Percentiles rank a stretch among this genome's conserved stretches.
These are phyloP conservation scores for Bombus cullumanus DNA, from an alignment of 1,140 invertebrate species.

Conservation along the genomic window DNA sequence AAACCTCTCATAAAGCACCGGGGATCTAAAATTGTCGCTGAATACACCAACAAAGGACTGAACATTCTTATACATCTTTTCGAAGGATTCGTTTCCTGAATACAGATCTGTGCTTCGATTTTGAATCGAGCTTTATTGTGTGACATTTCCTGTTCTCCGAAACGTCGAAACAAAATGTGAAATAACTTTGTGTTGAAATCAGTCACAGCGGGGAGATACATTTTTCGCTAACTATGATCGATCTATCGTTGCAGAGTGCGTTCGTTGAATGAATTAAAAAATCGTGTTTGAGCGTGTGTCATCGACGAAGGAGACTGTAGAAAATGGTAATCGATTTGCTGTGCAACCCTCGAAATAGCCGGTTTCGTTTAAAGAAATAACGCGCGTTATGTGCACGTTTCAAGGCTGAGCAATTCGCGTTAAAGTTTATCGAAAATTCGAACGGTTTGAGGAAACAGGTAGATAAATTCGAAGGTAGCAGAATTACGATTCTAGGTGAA, in stretches of 20 bases:
- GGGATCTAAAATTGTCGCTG: too few relatives aligned
- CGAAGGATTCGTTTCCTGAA: too few relatives aligned
- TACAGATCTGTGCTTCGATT: neutral
- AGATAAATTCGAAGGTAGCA: neutral
- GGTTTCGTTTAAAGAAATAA: neutral
- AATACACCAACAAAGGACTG: too few relatives aligned
- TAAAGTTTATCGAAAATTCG: neutral
- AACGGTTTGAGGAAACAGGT: neutral
- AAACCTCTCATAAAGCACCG: neutral
- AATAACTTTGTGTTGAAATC: neutral
- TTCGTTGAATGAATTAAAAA: neutral
- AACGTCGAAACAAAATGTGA: neutral
- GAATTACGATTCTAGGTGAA: neutral
- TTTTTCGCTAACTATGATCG: neutral
- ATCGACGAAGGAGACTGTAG: neutral
- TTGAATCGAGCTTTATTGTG: too few relatives aligned
- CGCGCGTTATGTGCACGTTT: neutral
- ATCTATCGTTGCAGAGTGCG: neutral
- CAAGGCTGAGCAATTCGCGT: neutral
- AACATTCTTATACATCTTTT: too few relatives aligned
- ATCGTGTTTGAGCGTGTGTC: neutral
- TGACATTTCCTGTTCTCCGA: too few relatives aligned
- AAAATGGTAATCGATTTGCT: neutral
- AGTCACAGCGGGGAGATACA: rapidly evolving
- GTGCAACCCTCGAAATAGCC: neutral